Base-by-base conservation (phyloP, 2,888 invertebrate species). In the Zaprionus lineosus region DNA sequence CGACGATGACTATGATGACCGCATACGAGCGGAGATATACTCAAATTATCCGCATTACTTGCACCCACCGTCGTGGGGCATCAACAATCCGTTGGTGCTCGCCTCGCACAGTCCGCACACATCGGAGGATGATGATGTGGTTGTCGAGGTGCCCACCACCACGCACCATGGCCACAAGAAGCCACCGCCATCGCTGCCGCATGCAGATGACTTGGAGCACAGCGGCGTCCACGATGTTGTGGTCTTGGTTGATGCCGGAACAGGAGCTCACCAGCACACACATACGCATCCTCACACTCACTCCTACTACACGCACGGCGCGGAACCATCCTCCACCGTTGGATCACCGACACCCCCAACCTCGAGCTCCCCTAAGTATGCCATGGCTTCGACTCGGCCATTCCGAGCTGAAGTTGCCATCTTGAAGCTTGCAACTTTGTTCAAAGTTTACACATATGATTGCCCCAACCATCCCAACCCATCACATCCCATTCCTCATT, bases 31-130 rank as follows among this genome's bases (percentile, higher is more conserved):
- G 84, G 90, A 91, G 91, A 92, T 91, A 90, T 91, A 90, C 91
- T 89, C 90, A 48, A 89, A 87, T 65, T 89, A 87, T 74, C 93
- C 93, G 69, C 92, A 92, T 89, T 92, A 93, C 91, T 91, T 93
- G 78, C 92, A 92, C 88, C 92, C 93, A 78, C 91, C 91, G 41
- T 89, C 89, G 47, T 89, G 89, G 88, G 89, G 89, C 28, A 82
- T 89, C 9, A 89, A 89, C 73, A 89, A 91, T 77, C 90, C 90
- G 18, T 56, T 90, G 58, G 90, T 90, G 69, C 76, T 90, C 52
- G 88, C 91, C 68, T 90, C 88, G 68, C 91, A 90, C 86, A 91
- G 88, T 87, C 90, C 91, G 58, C 89, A 90, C 73, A 90, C 89
- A 9, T 86, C 87, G 60, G 88, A 89, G 44, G 88, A 89, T 55